Evolutionary conservation across 1,140 invertebrate species (phyloP).

Genomic region (Aleiodes sp.): DNA sequence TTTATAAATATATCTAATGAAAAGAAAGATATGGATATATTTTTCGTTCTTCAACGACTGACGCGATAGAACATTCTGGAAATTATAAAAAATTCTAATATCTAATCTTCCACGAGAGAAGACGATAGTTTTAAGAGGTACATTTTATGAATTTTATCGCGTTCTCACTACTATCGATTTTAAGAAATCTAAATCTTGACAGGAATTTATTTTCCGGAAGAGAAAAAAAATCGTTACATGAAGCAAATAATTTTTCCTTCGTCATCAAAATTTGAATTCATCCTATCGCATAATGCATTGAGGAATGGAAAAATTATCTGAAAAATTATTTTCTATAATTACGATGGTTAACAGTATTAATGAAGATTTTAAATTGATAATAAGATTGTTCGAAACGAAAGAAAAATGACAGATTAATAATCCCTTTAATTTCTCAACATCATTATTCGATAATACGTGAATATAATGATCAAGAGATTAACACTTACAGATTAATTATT

Average conservation of each 20-base stretch:
- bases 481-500: not conserved
- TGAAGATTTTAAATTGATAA: not conserved
- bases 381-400: too few species aligned
- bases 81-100: not conserved
- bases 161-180: not conserved
- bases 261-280: not conserved
- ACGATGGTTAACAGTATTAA: slow-evolving; percentile 4
- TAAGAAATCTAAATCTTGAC: too few species aligned
- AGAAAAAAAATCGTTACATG: not conserved
- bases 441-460: not conserved
- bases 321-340: not conserved
- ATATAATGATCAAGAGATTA: not conserved
- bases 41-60: not conserved
- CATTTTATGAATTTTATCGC: slow-evolving; percentile 2
- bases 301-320: not conserved
- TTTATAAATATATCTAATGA: too few species aligned
- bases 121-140: not conserved
- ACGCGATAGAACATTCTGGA: not conserved
- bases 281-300: not conserved
- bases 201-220: not conserved
- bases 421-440: not conserved
- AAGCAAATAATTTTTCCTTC: not conserved
- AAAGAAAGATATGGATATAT: slow-evolving; percentile 2
- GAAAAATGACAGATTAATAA: not conserved
- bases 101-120: too few species aligned